These are phyloP conservation scores for Neotragus moschatus DNA, from an alignment of 2,113 vertebrate species.

Conservation along the genomic window DNA sequence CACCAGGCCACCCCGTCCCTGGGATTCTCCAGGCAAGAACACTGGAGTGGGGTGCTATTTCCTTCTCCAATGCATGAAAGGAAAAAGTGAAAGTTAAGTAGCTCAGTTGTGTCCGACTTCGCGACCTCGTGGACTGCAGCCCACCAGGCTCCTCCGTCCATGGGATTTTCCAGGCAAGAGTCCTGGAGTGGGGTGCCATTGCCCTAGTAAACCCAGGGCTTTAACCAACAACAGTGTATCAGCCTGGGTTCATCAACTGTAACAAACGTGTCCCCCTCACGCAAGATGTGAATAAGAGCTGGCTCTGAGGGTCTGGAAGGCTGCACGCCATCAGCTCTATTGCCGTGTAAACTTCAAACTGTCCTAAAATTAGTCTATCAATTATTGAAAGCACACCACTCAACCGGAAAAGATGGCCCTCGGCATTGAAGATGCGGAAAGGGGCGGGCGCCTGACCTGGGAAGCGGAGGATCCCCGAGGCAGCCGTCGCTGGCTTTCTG, in stretches of 20 bases:
- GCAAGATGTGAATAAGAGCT: fast-evolving
- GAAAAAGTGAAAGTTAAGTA: no score
- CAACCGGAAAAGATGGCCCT: not conserved
- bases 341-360: not conserved
- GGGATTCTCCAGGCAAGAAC: no score
- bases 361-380: not conserved
- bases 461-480: fast-evolving
- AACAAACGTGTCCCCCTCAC: fast-evolving
- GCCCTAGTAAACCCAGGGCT: fast-evolving
- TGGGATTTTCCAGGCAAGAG: no score
- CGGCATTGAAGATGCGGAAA: fast-evolving
- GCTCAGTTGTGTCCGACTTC: no score
- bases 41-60: no score
- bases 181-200: no score
- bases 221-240: no score
- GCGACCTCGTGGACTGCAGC: no score
- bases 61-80: no score
- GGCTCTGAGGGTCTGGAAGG: fast-evolving
- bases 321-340: not conserved
- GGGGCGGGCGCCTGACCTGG: fast-evolving
- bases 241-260: fast-evolving
- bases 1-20: no score
- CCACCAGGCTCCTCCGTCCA: no score
- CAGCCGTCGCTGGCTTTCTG: fast-evolving
- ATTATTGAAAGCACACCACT: not conserved